Conservation (phyloP, 2,797 vertebrate species). For the Tiaroga cobitis region DNA sequence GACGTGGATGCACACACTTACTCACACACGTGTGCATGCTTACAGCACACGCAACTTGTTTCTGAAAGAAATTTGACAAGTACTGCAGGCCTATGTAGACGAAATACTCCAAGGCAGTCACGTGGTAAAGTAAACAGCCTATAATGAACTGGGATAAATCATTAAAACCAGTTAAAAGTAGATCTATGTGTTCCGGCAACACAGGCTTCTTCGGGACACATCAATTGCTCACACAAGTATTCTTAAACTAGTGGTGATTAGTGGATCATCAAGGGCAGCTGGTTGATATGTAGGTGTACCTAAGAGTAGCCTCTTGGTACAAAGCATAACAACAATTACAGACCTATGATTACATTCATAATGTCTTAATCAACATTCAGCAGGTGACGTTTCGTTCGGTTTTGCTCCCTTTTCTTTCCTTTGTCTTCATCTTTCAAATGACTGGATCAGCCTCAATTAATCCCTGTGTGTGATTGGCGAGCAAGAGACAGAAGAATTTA, state of each 20-base stretch:
- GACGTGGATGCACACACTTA: background rate
- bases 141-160: no score
- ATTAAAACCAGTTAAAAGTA: no score
- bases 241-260: no score
- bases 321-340: no score
- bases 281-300: no score
- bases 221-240: no score
- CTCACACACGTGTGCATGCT: background rate
- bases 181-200: no score
- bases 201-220: no score
- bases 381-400: background rate
- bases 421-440: conserved; percentile 9
- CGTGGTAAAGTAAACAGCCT: no score
- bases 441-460: background rate
- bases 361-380: background rate
- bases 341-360: conserved; percentile 15
- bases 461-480: background rate
- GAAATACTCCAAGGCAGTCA: no score
- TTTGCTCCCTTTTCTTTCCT: background rate
- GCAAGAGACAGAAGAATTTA: background rate
- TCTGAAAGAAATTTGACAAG: conserved; percentile 16
- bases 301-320: no score
- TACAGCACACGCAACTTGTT: conserved; percentile 1
- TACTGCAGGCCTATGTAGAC: background rate
- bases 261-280: no score